Conservation (phyloP, 1,140 invertebrate genomes). For the Sinella curviseta region DNA sequence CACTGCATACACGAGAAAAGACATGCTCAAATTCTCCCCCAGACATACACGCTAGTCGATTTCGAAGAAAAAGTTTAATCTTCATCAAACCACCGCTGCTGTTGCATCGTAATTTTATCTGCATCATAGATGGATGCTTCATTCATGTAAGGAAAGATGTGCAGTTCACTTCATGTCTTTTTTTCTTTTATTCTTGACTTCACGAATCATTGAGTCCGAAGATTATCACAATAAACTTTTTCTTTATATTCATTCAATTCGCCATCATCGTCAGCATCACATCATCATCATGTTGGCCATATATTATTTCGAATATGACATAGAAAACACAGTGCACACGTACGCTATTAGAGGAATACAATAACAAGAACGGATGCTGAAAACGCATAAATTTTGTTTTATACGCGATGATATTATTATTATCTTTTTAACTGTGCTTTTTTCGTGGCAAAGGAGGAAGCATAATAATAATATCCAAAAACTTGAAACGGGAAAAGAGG, state of each 20-base stretch:
- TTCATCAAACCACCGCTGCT: no score
- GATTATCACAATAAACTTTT: neutral
- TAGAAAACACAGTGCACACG: no score
- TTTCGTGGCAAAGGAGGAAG: neutral
- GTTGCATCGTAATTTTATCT: no score
- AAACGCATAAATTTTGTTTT: neutral
- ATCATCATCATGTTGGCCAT: neutral
- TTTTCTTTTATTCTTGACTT: neutral
- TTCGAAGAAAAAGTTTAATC: no score
- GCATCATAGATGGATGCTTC: no score
- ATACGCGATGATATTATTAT: neutral
- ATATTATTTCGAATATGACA: no score
- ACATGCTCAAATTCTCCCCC: no score
- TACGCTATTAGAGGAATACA: no score
- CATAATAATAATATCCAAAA: neutral
- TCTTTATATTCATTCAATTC: neutral
- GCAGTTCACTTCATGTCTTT: neutral
- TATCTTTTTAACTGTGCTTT: neutral
- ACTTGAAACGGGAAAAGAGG: neutral
- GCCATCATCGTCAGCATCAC: neutral
- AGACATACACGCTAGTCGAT: no score
- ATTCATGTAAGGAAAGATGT: neutral
- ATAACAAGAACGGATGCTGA: neutral
- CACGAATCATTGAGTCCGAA: neutral
- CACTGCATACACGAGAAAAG: no score